Evolutionary conservation across 1,140 invertebrate species (phyloP), one percentile per base, ranked within the genome.

Genomic region (Cryptotermes secundus): DNA sequence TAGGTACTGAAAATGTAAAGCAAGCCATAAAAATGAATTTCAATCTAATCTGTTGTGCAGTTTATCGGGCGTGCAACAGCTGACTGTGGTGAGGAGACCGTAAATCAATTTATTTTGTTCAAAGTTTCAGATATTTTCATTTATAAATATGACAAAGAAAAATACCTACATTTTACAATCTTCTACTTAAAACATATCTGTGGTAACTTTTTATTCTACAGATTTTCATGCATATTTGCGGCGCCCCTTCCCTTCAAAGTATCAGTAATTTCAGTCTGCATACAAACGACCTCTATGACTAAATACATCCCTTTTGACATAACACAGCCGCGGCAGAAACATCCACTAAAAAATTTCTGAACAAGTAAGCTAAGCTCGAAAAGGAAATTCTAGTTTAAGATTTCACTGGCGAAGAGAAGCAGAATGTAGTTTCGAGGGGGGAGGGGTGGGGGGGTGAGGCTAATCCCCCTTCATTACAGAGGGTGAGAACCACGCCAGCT

Each of bases 401-500:
- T 72, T 72, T 72, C 59, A 72, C 59, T 72, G n/a, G 26, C 31
- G 59, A 72, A 72, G 26, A 31, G 26, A 26, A 72, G n/a, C 59
- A 72, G n/a, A 72, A 26, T 26, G 26, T 72, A n/a, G n/a, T n/a
- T n/a, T n/a, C n/a, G n/a, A n/a, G n/a, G n/a, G n/a, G n/a, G n/a
- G n/a, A n/a, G n/a, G n/a, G 26, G 59, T 72, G 10, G 59, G 59
- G 26, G 26, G 59, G 16, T 72, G 59, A 14, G 31, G 59, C 59
- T 72, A 72, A 72, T 72, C n/a, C 59, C 14, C 59, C 59, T 72
- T 72, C 59, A 72, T 72, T 72, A 72, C 26, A 31, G 59, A 59
- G 59, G 59, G 59, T n/a, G 59, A 72, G 59, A 72, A 31, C 26
- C 59, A 16, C 59, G 26, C 16, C 59, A n/a, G n/a, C 59, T 72